Evolutionary conservation across 2,888 invertebrate genomes (phyloP).

Genomic region (Zonitis immaculata): DNA sequence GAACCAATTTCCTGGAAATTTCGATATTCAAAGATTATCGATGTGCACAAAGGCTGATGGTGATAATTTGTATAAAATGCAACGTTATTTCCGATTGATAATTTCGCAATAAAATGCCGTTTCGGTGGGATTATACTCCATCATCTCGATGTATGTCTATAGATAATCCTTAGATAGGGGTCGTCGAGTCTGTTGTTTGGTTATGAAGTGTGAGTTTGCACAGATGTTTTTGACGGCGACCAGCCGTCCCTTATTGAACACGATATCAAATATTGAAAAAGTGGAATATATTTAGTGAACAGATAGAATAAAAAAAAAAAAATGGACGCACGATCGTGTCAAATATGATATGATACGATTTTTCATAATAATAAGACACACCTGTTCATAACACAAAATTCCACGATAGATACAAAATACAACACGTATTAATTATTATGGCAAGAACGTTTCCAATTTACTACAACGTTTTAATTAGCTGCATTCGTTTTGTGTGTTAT

Average conservation of each 20-base stretch:
- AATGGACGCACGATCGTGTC: slow-evolving; percentile 6
- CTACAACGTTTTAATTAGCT: slow-evolving; percentile 1
- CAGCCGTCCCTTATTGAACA: slow-evolving; percentile 16
- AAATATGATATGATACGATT: neutral
- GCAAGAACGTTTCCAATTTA: neutral
- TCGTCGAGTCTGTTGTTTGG: slow-evolving; percentile 31
- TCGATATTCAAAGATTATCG: neutral
- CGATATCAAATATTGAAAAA: slow-evolving; percentile 48
- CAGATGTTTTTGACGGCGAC: slow-evolving; percentile 47
- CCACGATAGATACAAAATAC: slow-evolving; percentile 1
- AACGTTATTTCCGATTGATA: slow-evolving; percentile 29
- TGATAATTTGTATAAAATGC: neutral
- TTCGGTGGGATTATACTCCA: slow-evolving; percentile 29
- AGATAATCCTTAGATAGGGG: slow-evolving; percentile 37
- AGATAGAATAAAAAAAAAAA: neutral
- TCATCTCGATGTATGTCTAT: slow-evolving; percentile 31
- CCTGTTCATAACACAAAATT: neutral
- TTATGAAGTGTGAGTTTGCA: slow-evolving; percentile 48
- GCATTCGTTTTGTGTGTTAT: neutral
- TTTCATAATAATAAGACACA: neutral
- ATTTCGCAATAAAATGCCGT: slow-evolving; percentile 35
- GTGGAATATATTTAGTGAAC: slow-evolving; percentile 30
- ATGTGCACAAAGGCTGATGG: neutral
- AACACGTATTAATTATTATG: slow-evolving; percentile 2
- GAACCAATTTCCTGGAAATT: neutral